A percentile compares a stretch with the other conserved stretches of the same genome.
Evolutionary conservation across 2,888 invertebrate species (phyloP).

Genomic region (Lasius platythorax): DNA sequence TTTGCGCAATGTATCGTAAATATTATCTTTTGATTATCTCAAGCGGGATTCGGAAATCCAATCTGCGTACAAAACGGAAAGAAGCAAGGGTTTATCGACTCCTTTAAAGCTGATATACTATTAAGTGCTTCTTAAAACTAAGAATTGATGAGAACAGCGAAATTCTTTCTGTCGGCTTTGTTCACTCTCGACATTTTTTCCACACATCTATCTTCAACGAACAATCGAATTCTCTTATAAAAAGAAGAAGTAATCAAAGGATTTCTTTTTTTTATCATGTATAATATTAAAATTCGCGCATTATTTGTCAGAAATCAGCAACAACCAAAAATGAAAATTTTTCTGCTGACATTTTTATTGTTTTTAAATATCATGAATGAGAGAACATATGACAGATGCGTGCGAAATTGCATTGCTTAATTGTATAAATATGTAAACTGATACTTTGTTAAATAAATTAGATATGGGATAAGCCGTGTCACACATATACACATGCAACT

Average conservation of each 20-base stretch:
- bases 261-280: background rate
- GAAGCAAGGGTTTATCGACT: constrained; percentile 29
- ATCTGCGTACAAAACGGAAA: constrained; percentile 8
- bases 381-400: background rate
- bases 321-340: background rate
- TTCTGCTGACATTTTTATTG: background rate
- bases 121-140: constrained; percentile 31
- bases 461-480: constrained; percentile 33
- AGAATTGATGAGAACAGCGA: constrained; percentile 21
- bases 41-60: background rate
- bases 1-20: constrained; percentile 5
- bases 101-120: constrained; percentile 23
- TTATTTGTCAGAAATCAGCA: background rate
- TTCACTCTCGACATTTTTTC: background rate
- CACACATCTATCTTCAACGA: background rate
- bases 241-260: background rate
- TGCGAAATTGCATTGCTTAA: constrained; percentile 2
- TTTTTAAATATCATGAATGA: background rate
- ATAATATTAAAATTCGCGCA: background rate
- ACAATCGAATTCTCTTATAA: constrained; percentile 21
- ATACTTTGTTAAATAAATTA: constrained; percentile 52
- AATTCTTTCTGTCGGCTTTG: background rate
- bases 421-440: constrained; percentile 11
- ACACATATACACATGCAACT: constrained; percentile 21
- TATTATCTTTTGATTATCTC: constrained; percentile 37